Evolutionary conservation across 2,113 vertebrate genomes (phyloP), one percentile per base, ranked within the genome.

Genomic region (Esox niger): DNA sequence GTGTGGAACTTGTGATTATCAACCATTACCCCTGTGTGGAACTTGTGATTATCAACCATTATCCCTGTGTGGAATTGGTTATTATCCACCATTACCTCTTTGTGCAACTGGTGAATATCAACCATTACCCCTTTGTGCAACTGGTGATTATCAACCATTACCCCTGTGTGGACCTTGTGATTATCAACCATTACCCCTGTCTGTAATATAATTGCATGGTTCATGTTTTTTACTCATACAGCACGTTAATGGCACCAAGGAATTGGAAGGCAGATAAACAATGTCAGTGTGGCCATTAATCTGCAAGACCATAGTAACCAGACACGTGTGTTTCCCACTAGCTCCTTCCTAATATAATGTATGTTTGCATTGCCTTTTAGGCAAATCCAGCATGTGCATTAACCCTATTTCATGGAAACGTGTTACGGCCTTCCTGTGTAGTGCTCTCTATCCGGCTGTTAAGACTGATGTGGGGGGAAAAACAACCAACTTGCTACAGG

Each of bases 341-440:
- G 11, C 38, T 43, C 15, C 15, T 43, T 43, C 15, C 38, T 15
- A 43, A 17, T 15, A 43, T 43, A 43, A 43, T 43, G 17, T 55
- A 78, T 72, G 58, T 72, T 7, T 20, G 35, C 71, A 75, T 54
- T 66, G 69, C 71, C 71, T 75, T 20, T 4, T 13, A 79, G 59
- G 58, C 20, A 54, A 60, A 66, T 43, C 23, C 71, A 29, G 7
- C 6, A 13, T 65, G 26, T 67, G 75, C 78, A 82, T 74, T 6
- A 71, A 58, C 71, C 47, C 66, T 78, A 75, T 79, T 43, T 43
- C 38, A 17, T 54, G 68, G 56, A 21, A 57, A 32, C 49, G 43
- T 65, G 62, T 74, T 70, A 64, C 65, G 64, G 60, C 63, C 56
- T 61, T 55, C 23, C 58, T 52, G 33, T 55, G 17, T 54, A 63